Evolutionary conservation across 2,113 vertebrate species (phyloP).

Genomic region (Ictidomys tridecemlineatus): DNA sequence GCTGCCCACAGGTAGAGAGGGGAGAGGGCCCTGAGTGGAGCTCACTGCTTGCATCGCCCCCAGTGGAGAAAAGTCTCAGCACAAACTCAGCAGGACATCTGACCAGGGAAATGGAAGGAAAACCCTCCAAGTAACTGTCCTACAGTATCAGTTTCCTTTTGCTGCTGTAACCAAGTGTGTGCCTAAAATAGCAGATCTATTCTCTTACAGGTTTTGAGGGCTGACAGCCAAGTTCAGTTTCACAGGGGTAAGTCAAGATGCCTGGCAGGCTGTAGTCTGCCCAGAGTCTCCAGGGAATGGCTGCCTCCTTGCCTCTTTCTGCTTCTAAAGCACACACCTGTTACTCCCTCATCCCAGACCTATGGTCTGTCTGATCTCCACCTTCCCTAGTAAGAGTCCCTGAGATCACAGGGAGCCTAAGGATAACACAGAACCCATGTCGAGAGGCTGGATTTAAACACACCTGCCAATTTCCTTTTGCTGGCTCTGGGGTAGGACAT

Average conservation of each 20-base stretch:
- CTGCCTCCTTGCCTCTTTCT: not conserved
- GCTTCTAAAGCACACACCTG: too few species aligned
- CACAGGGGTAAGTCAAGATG: not conserved
- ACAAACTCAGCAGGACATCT: not conserved
- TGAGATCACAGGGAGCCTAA: not conserved
- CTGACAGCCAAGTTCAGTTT: not conserved
- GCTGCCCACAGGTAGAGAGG: accelerated
- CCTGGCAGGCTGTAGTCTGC: not conserved
- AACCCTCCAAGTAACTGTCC: not conserved
- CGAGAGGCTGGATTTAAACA: not conserved
- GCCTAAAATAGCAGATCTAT: not conserved
- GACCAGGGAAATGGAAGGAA: not conserved
- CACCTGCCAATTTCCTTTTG: not conserved
- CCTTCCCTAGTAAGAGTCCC: not conserved
- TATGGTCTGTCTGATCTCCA: not conserved
- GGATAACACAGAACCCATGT: not conserved
- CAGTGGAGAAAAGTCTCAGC: not conserved
- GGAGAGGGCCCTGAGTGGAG: not conserved
- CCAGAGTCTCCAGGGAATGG: not conserved
- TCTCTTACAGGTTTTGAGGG: not conserved
- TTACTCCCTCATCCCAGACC: not conserved
- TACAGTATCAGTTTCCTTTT: not conserved
- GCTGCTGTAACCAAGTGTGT: not conserved
- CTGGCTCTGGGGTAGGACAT: accelerated
- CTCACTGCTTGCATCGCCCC: too few species aligned